These are phyloP conservation scores for Adrianichthys oophorus DNA, from an alignment of 2,797 vertebrate genomes.

Conservation along the genomic window DNA sequence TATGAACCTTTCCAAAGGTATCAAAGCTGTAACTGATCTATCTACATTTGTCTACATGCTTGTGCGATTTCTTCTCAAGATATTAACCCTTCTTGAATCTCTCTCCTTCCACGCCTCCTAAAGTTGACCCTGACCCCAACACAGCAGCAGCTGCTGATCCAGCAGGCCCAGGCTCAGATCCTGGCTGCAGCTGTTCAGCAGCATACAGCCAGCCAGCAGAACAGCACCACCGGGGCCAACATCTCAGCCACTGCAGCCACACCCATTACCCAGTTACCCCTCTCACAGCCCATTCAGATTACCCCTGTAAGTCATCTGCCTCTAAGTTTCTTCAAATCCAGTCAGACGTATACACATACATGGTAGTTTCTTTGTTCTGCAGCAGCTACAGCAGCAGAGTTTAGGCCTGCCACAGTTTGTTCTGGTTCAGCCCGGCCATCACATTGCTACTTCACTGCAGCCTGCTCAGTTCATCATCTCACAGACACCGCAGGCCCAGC, in stretches of 20 bases:
- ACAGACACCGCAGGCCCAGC: slow-evolving; percentile 92
- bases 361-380: slow-evolving; percentile 59
- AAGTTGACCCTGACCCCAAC: slow-evolving; percentile 95
- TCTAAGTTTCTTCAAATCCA: slow-evolving; percentile 6
- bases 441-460: slow-evolving; percentile 88
- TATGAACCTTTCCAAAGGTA: slow-evolving; percentile 22
- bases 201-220: slow-evolving; percentile 96
- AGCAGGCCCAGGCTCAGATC: slow-evolving; percentile 98
- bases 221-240: slow-evolving; percentile 92
- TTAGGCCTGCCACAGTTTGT: slow-evolving; percentile 97
- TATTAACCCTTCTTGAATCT: not conserved
- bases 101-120: not conserved
- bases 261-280: slow-evolving; percentile 96
- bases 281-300: slow-evolving; percentile 98
- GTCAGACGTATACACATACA: no score
- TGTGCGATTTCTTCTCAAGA: not conserved
- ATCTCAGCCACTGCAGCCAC: slow-evolving; percentile 97
- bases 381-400: slow-evolving; percentile 95
- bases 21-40: slow-evolving; percentile 17
- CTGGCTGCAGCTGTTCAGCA: slow-evolving; percentile 96
- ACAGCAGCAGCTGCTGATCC: slow-evolving; percentile 95
- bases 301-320: slow-evolving; percentile 78
- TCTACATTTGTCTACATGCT: slow-evolving; percentile 12
- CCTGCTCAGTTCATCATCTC: slow-evolving; percentile 98
- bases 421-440: slow-evolving; percentile 91